Percentiles rank a stretch among this genome's conserved stretches.
Conservation (phyloP, 2,888 invertebrate species). For the Homarus gammarus region DNA sequence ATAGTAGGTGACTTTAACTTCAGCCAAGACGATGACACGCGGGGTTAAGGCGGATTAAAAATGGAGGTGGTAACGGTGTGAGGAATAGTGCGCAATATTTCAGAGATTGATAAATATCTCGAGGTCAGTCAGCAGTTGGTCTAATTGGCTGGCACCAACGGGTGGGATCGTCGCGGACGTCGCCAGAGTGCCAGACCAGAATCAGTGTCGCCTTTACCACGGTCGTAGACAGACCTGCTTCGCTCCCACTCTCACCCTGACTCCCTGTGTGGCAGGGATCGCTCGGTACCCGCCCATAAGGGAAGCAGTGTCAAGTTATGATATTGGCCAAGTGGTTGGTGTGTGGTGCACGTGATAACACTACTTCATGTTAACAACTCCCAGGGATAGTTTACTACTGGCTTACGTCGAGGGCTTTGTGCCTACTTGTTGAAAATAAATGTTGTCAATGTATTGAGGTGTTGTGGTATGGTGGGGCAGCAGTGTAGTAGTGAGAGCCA, state of each 20-base stretch:
- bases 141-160: not conserved
- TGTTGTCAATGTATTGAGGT: constrained; percentile 3
- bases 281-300: not conserved
- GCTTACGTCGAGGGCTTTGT: not conserved
- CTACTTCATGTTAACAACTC: not conserved
- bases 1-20: too few relatives aligned
- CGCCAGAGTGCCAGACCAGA: constrained; percentile 23
- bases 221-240: constrained; percentile 7
- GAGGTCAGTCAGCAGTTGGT: not conserved
- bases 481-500: constrained; percentile 16
- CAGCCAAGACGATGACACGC: not conserved
- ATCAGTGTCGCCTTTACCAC: constrained; percentile 27
- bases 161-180: not conserved
- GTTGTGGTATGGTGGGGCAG: not conserved
- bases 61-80: not conserved
- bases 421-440: not conserved
- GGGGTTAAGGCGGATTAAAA: not conserved
- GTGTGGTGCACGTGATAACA: not conserved
- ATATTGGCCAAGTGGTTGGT: not conserved
- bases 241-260: not conserved
- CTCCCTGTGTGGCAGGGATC: constrained; percentile 1
- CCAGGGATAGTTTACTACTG: constrained; percentile 2
- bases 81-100: not conserved
- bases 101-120: not conserved
- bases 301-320: constrained; percentile 3